Percentiles rank a stretch among this genome's conserved stretches.
phyloP scores from a whole-genome alignment of 2,888 invertebrate species.

The Dasysyrphus albostriatus region DNA sequence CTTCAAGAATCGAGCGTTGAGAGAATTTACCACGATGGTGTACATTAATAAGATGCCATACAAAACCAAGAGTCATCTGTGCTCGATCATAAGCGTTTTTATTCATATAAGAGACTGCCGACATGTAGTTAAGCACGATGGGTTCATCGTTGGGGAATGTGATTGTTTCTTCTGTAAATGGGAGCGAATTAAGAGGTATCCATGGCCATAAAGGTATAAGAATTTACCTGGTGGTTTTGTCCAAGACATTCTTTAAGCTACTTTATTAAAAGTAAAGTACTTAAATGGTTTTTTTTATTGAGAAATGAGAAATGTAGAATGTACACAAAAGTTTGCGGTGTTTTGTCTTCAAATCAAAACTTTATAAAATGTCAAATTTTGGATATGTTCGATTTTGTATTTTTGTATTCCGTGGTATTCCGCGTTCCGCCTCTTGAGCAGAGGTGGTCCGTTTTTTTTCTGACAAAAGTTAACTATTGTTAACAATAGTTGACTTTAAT shows the following conservation, averaged over 20 bases:
- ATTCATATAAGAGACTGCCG: conserved; percentile 77
- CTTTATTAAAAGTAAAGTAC: not conserved
- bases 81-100: conserved; percentile 78
- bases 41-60: conserved; percentile 80
- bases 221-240: conserved; percentile 41
- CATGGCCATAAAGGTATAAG: not conserved
- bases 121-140: conserved; percentile 78
- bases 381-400: not conserved
- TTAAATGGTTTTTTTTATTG: not conserved
- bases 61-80: conserved; percentile 77
- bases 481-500: too few species aligned
- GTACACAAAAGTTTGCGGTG: not conserved
- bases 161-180: conserved; percentile 76
- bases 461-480: too few species aligned
- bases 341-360: not conserved
- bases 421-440: too few species aligned
- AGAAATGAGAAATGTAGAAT: not conserved
- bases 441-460: too few species aligned
- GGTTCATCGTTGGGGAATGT: conserved; percentile 77
- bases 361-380: not conserved
- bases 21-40: conserved; percentile 78
- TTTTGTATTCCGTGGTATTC: too few species aligned
- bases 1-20: conserved; percentile 77
- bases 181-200: not conserved
- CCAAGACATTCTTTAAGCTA: conserved; percentile 35